phyloP scores from a whole-genome alignment of 2,797 vertebrate genomes.

The Cetoscarus ocellatus region DNA sequence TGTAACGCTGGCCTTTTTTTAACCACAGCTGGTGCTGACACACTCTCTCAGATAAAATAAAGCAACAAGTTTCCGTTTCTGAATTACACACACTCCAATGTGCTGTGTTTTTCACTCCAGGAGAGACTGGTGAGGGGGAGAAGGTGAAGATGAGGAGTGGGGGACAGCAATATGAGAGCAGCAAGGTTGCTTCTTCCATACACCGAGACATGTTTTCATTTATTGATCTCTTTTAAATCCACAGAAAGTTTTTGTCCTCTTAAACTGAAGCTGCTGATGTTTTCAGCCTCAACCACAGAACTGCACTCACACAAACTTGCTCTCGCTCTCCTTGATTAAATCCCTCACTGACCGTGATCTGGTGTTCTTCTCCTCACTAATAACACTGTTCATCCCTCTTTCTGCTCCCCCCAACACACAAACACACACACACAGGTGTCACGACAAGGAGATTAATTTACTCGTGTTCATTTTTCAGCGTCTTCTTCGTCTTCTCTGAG shows the following conservation, averaged over 20 bases:
- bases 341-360: conserved; percentile 66
- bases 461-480: conserved; percentile 77
- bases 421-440: conserved; percentile 33
- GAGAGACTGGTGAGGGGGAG: conserved; percentile 11
- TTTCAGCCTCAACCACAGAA: conserved; percentile 20
- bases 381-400: conserved; percentile 63
- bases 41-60: conserved; percentile 35
- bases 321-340: conserved; percentile 74
- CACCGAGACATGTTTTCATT: conserved; percentile 26
- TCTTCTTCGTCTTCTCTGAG: conserved; percentile 56
- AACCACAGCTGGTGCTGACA: conserved; percentile 53
- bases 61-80: conserved; percentile 20
- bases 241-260: not conserved
- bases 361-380: conserved; percentile 64
- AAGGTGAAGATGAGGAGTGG: conserved; percentile 14
- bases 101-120: conserved; percentile 1
- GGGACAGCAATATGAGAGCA: conserved; percentile 31
- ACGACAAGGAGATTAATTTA: conserved; percentile 75
- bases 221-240: conserved; percentile 28
- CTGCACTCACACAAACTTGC: conserved; percentile 39
- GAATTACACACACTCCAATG: conserved; percentile 15
- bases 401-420: conserved; percentile 31
- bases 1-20: conserved; percentile 74
- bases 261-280: conserved; percentile 12
- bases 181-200: conserved; percentile 17